Percentiles rank a stretch among this genome's conserved stretches.
Conservation (phyloP, 2,797 vertebrate genomes). For the Apogon hyalosoma region DNA sequence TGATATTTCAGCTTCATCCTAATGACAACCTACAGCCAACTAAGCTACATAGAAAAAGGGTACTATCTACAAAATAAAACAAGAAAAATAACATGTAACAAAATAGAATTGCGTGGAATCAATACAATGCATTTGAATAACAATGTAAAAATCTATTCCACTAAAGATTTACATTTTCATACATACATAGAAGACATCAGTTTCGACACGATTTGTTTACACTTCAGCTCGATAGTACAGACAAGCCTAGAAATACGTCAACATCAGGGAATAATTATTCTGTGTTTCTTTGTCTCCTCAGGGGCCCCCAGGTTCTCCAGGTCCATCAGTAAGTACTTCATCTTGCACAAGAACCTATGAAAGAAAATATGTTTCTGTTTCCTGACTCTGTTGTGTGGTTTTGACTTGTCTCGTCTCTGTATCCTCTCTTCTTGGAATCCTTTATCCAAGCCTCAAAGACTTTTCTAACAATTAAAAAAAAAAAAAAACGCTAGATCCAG, state of each 20-base stretch:
- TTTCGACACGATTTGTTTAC: conserved; percentile 7
- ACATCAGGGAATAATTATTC: not conserved
- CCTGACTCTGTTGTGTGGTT: conserved; percentile 2
- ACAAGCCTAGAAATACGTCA: not conserved
- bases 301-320: conserved; percentile 92
- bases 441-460: conserved; percentile 8
- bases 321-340: conserved; percentile 87
- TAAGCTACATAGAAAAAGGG: too few species aligned
- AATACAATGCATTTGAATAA: too few species aligned
- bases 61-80: too few species aligned
- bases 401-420: not conserved
- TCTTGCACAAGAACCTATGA: not conserved
- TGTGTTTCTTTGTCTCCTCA: conserved; percentile 63
- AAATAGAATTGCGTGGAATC: too few species aligned
- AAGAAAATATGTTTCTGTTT: not conserved
- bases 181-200: not conserved
- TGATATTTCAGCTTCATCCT: too few species aligned
- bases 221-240: not conserved
- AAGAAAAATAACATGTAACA: too few species aligned
- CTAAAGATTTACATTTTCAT: not conserved
- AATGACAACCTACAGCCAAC: too few species aligned
- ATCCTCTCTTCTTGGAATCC: conserved; percentile 3
- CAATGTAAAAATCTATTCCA: not conserved
- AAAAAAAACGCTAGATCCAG: not conserved
- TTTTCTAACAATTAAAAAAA: conserved; percentile 1